A percentile compares a stretch with the other conserved stretches of the same genome.
Conservation (phyloP, 2,797 vertebrate genomes). For the Schizopygopsis malacanthus region DNA sequence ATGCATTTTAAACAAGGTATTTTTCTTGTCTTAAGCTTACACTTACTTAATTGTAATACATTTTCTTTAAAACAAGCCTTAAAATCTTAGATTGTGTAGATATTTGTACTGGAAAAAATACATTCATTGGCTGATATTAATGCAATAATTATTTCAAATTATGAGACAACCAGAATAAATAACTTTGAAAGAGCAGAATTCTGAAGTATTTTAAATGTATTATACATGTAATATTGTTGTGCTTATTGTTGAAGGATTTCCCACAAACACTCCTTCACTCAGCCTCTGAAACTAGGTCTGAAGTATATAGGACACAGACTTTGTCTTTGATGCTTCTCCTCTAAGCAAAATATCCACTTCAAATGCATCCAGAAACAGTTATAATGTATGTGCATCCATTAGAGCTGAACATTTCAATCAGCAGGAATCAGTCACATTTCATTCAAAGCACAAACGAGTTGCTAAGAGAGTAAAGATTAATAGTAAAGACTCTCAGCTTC, state of each 20-base stretch:
- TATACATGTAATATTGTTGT: neutral
- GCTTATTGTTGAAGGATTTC: conserved; percentile 49
- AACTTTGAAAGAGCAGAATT: neutral
- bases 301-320: conserved; percentile 67
- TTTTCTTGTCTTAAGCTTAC: neutral
- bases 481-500: conserved; percentile 28
- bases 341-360: conserved; percentile 54
- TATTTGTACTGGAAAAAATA: neutral
- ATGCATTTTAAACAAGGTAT: too few species aligned
- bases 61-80: neutral
- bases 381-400: conserved; percentile 1
- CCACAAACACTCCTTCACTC: conserved; percentile 61
- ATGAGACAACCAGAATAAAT: neutral
- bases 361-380: neutral
- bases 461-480: neutral
- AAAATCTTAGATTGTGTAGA: neutral
- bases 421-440: neutral
- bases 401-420: neutral
- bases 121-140: neutral
- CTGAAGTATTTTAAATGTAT: neutral
- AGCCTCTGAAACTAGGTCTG: conserved; percentile 73
- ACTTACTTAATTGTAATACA: neutral
- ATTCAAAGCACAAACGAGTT: conserved; percentile 5
- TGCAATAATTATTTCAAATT: neutral
- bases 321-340: conserved; percentile 65